phyloP scores from a whole-genome alignment of 1,140 invertebrate species.

The Brachionus plicatilis region DNA sequence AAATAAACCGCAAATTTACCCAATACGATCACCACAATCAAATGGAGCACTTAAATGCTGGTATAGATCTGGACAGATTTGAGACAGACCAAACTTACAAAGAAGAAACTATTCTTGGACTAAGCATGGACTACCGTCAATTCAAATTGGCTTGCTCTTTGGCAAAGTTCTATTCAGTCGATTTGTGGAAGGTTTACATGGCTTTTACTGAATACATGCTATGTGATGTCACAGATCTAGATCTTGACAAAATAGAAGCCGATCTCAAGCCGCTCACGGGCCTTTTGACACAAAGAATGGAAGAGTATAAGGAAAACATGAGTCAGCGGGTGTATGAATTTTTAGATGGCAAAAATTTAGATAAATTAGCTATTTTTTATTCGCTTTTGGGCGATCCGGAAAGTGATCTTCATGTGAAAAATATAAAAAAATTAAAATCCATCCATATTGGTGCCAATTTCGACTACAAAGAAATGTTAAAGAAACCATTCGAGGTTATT shows the following conservation, averaged over 20 bases:
- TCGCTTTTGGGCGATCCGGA: background rate
- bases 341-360: conserved; percentile 23
- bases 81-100: conserved; percentile 31
- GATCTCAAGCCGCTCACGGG: background rate
- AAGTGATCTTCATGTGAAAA: conserved; percentile 34
- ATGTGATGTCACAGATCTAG: background rate
- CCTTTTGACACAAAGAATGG: background rate
- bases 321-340: background rate
- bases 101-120: conserved; percentile 21
- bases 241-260: background rate
- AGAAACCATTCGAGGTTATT: background rate
- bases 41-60: conserved; percentile 6
- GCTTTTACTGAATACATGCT: conserved; percentile 23
- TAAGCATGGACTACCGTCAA: background rate
- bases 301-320: background rate
- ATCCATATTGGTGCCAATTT: background rate
- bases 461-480: conserved; percentile 16
- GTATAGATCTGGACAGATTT: conserved; percentile 27
- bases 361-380: background rate
- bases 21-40: conserved; percentile 22
- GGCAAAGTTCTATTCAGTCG: conserved; percentile 19
- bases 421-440: conserved; percentile 35
- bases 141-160: conserved; percentile 35
- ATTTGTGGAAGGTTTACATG: conserved; percentile 40
- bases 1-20: background rate